Conservation (phyloP, 2,888 invertebrate species). For the Magallana nippona region DNA sequence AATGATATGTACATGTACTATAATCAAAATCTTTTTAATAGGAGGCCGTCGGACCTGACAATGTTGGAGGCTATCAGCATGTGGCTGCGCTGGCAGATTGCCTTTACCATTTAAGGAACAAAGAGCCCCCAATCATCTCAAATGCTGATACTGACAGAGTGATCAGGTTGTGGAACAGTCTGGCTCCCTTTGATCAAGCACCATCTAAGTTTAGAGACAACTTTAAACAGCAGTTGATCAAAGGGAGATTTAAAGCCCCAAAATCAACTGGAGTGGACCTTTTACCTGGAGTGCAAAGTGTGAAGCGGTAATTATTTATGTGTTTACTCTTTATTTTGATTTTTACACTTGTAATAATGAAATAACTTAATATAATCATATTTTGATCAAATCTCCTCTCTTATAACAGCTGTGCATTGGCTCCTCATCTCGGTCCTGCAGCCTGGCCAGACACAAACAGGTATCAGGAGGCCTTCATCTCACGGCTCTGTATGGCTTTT, state of each 20-base stretch:
- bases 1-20: too few species aligned
- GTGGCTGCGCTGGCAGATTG: conserved; percentile 37
- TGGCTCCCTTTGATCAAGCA: conserved; percentile 39
- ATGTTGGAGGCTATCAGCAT: conserved; percentile 30
- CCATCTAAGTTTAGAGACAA: conserved; percentile 39
- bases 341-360: not conserved
- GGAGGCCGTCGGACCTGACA: conserved; percentile 39
- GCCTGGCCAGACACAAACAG: conserved; percentile 35
- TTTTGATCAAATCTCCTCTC: not conserved
- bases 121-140: conserved; percentile 14
- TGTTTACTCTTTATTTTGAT: not conserved
- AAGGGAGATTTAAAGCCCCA: conserved; percentile 42
- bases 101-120: conserved; percentile 8
- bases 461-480: conserved; percentile 35
- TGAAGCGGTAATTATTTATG: conserved; percentile 31
- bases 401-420: conserved; percentile 16
- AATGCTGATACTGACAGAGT: conserved; percentile 41
- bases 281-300: conserved; percentile 44
- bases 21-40: not conserved
- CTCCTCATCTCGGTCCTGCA: conserved; percentile 39
- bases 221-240: conserved; percentile 34
- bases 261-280: conserved; percentile 22
- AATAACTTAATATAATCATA: not conserved
- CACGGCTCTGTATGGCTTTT: conserved; percentile 5
- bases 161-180: conserved; percentile 42